Evolutionary conservation across 1,140 invertebrate genomes (phyloP).

Genomic region (Drosophila rufa): DNA sequence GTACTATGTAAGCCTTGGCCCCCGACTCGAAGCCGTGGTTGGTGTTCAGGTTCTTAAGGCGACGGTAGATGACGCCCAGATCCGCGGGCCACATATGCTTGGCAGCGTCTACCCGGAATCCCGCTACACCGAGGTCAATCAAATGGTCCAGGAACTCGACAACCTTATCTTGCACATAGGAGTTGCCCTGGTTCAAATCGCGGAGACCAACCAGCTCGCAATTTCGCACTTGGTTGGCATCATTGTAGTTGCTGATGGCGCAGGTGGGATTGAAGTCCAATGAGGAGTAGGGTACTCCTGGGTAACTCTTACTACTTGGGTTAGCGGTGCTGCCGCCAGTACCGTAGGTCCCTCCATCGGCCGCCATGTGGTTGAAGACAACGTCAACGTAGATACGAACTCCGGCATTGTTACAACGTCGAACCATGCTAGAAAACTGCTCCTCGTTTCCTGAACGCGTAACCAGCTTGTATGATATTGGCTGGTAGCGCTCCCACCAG

Average conservation of each 20-base stretch:
- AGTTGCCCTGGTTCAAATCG: constrained; percentile 88
- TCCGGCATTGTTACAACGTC: constrained; percentile 89
- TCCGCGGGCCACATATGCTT: constrained; percentile 93
- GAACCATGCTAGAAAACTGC: constrained; percentile 91
- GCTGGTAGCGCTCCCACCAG: constrained; percentile 96
- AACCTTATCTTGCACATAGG: constrained; percentile 89
- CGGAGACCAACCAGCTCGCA: constrained; percentile 90
- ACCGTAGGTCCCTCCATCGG: constrained; percentile 85
- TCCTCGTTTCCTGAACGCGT: constrained; percentile 91
- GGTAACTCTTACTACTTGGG: constrained; percentile 86
- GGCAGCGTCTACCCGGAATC: constrained; percentile 90
- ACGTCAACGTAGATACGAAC: constrained; percentile 94
- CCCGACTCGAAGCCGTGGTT: constrained; percentile 87
- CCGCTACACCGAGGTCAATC: constrained; percentile 91
- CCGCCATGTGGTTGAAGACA: constrained; percentile 93
- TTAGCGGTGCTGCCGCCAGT: constrained; percentile 87
- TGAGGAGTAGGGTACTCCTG: constrained; percentile 87
- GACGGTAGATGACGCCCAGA: constrained; percentile 82
- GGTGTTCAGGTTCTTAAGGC: constrained; percentile 87
- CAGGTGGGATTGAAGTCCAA: constrained; percentile 87
- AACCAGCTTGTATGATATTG: constrained; percentile 92
- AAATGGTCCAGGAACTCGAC: constrained; percentile 89
- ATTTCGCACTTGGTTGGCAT: constrained; percentile 88
- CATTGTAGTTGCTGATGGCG: constrained; percentile 87
- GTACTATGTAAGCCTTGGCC: constrained; percentile 89